Conservation (phyloP, 2,797 vertebrate genomes). For the Gallirallus australis region DNA sequence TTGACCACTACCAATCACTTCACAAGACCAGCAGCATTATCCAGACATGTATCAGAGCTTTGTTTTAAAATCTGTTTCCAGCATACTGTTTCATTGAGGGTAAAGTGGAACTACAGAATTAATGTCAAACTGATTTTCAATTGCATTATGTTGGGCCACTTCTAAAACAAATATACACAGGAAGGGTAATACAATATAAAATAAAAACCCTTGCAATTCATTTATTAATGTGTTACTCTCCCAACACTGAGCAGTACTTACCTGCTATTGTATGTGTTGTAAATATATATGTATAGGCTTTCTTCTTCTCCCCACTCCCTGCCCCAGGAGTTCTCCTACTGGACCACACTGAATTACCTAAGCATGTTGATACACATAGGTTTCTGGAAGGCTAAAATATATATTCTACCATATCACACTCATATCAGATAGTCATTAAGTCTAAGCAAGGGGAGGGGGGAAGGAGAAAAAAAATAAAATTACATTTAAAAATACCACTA, state of each 20-base stretch:
- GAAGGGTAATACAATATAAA: background rate
- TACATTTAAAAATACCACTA: background rate
- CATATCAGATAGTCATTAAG: background rate
- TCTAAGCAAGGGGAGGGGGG: background rate
- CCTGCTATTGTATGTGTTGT: background rate
- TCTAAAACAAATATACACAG: background rate
- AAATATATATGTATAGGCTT: background rate
- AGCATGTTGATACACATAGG: background rate
- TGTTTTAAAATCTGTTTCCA: background rate
- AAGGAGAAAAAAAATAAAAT: background rate
- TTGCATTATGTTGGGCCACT: background rate
- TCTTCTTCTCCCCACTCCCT: background rate
- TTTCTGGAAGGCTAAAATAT: background rate
- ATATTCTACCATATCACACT: background rate
- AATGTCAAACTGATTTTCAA: background rate
- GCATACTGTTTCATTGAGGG: background rate
- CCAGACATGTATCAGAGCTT: background rate
- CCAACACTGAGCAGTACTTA: background rate
- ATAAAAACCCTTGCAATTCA: background rate
- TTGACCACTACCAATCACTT: background rate
- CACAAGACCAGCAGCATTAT: background rate
- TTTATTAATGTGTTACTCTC: background rate
- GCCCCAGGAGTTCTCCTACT: background rate
- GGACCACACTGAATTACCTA: background rate
- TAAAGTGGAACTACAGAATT: background rate